Percentiles rank a stretch among this genome's conserved stretches.
These are phyloP conservation scores for Habropoda laboriosa DNA, from an alignment of 1,140 invertebrate species.

Conservation along the genomic window DNA sequence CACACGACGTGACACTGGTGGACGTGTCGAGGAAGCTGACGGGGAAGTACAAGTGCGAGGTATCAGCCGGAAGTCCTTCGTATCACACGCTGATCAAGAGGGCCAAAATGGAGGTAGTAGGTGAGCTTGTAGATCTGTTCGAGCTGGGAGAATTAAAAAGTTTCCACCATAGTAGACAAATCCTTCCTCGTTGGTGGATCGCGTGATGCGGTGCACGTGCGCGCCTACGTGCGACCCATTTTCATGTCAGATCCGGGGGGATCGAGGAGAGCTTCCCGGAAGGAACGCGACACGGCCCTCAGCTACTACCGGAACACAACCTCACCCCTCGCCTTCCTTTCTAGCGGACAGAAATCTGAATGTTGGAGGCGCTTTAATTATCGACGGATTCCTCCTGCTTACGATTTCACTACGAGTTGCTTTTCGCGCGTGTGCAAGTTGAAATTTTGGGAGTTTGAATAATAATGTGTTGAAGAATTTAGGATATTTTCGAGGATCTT, in stretches of 20 bases:
- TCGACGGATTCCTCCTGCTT: background rate
- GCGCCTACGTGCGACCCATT: conserved; percentile 35
- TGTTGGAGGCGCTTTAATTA: background rate
- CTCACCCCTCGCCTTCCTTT: too few relatives aligned
- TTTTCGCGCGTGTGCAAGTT: too few relatives aligned
- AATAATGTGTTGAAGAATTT: too few relatives aligned
- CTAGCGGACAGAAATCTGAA: background rate
- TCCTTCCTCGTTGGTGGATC: conserved; percentile 18
- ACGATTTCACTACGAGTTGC: too few relatives aligned
- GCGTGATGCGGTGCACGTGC: conserved; percentile 37
- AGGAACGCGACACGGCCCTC: background rate
- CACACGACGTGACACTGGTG: conserved; percentile 82
- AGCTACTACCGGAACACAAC: background rate
- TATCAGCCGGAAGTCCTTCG: conserved; percentile 87
- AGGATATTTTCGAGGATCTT: too few relatives aligned
- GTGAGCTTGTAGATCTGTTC: conserved; percentile 83
- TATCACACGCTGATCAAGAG: conserved; percentile 86
- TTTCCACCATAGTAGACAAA: conserved; percentile 35
- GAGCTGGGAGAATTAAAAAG: conserved; percentile 49
- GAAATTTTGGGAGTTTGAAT: too few relatives aligned
- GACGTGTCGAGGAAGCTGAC: conserved; percentile 84
- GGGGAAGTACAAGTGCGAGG: conserved; percentile 89
- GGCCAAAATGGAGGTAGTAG: conserved; percentile 86
- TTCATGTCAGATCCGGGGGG: conserved; percentile 23
- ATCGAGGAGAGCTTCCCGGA: background rate